Base-by-base conservation (phyloP, 2,888 invertebrate species). In the Nymphalis polychloros region DNA sequence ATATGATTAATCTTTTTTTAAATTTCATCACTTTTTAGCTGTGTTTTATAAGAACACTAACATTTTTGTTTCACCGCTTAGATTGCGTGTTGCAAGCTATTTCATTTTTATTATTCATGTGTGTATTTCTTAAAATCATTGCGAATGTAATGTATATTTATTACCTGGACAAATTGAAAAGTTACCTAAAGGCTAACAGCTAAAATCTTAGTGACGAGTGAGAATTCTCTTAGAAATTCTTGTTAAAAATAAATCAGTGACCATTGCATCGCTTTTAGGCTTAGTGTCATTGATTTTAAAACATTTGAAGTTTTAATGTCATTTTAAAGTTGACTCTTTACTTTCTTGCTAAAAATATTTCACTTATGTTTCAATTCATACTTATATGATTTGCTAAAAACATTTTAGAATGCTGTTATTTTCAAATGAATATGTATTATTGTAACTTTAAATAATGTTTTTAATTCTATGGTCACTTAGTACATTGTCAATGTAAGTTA, bases 151-250 rank as follows among this genome's bases (percentile, higher is more conserved):
- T 61, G 20, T 20, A 16, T 20, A 53, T 2, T 10, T 41, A 41
- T 41, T 13, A 53, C 7, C 16, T 57, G 52, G 48, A 49, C 48
- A 49, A 52, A 63, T 63, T 66, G 63, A 63, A 50, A 64, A 71
- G 65, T 49, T 66, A 53, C 53, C 48, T 20, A 31, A 6, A 31
- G 27, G 5, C 27, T 31, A 31, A 31, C 48, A 17, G 23, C 60
- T 66, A 66, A 66, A 66, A 66, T 48, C 55, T 66, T 66, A 55
- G 48, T 66, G 66, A 61, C 66, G 61, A 48, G 23, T 23, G 13
- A 48, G 23, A 27, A 31, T 61, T 61, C 53, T 61, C 48, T 66
- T 31, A 13, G 48, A 61, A 53, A 61, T 49, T 60, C 53, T 55
- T 55, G 35, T 10, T 55, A 61, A 52, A 41, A 66, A 66, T 35